Conservation (phyloP, 2,797 vertebrate species). For the Girardinus metallicus region DNA sequence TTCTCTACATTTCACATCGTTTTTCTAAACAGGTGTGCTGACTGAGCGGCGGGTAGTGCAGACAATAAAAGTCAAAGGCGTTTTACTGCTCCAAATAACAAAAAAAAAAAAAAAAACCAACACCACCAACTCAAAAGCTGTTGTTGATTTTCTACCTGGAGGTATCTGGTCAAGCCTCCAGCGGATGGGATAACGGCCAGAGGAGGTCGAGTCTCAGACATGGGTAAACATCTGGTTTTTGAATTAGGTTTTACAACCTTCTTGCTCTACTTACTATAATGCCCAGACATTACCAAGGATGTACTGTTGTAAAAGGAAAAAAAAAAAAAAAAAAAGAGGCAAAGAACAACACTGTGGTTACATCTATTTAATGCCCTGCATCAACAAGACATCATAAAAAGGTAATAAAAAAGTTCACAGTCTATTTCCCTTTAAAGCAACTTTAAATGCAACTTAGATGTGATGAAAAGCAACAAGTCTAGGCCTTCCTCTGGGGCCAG, state of each 20-base stretch:
- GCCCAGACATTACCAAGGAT: conserved; percentile 8
- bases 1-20: background rate
- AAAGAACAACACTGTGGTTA: conserved; percentile 23
- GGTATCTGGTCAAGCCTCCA: conserved; percentile 6
- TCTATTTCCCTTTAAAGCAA: conserved; percentile 30
- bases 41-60: background rate
- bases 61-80: background rate
- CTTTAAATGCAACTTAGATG: conserved; percentile 47
- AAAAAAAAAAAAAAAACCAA: background rate
- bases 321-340: background rate
- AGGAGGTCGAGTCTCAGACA: conserved; percentile 7
- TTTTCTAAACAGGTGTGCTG: background rate
- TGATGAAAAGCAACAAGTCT: conserved; percentile 48
- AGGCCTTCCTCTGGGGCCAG: conserved; percentile 27
- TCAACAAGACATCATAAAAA: conserved; percentile 36
- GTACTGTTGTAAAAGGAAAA: conserved; percentile 3
- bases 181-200: background rate
- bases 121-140: too few relatives aligned
- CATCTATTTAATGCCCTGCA: conserved; percentile 39
- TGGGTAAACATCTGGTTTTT: conserved; percentile 13
- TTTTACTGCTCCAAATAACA: background rate
- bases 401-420: conserved; percentile 41
- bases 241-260: conserved; percentile 6
- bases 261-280: background rate
- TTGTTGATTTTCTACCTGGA: background rate